Evolutionary conservation across 2,113 vertebrate species (phyloP), one percentile per base, ranked within the genome.

Genomic region (Rissa tridactyla): DNA sequence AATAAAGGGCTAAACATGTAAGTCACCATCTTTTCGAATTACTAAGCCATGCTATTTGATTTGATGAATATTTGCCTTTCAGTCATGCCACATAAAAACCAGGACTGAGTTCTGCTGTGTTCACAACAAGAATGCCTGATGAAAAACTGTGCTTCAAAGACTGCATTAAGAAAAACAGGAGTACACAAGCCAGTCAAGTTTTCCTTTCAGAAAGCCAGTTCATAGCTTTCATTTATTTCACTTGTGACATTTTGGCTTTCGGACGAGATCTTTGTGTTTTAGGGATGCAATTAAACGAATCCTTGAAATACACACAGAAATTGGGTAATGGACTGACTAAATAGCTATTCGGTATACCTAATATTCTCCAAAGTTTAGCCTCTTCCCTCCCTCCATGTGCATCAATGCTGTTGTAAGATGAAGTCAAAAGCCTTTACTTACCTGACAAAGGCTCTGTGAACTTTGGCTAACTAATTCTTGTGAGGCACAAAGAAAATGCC

Each of bases 371-470:
- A 82, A 80, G 14, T 61, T 91, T 70, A 61, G 7, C 20, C 36
- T 90, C 30, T 86, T 84, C 32, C 72, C n/a, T 72, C 13, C 14
- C 20, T 73, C 22, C 9, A 1, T 16, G 23, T 46, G 3, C 42
- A 26, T 64, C 46, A 18, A 5, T 38, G 15, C 15, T 60, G 13
- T 10, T 60, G n/a, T 13, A 23, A 61, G 9, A 32, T 0, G 0
- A 49, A 65, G 15, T 47, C 49, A 79, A 82, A 96, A 93, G 10
- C 20, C 25, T 79, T 64, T 68, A 20, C 38, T 27, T 57, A 25
- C 10, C 15, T 87, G 17, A 21, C 18, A 82, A 76, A 66, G 6
- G 10, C 27, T 72, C 54, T 46, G 11, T 62, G 69, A 91, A 47
- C 20, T 68, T 94, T 60, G 62, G 9, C 22, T 62, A 65, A 55